Base-by-base conservation (phyloP, 2,888 invertebrate species). In the Drosophila prolongata region DNA sequence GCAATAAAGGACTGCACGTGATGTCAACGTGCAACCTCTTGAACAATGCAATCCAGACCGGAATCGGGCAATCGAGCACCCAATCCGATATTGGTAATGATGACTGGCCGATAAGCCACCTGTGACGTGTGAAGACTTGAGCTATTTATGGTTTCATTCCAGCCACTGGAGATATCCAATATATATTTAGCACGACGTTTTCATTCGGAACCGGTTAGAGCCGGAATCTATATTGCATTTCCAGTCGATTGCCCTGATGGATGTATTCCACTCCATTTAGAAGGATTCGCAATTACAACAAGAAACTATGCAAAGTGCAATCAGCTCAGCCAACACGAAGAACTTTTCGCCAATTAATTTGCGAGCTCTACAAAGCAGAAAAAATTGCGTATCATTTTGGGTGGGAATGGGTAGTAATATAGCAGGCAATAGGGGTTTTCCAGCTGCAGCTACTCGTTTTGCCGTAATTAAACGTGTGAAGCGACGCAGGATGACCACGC, bases 391-490 rank as follows among this genome's bases (percentile, higher is more conserved):
- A 64, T 64, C 64, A 47, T 54, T n/a, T 34, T 13, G 46, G 38
- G 8, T 24, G 13, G 34, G 0, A 53, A 14, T 56, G 47, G 47
- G 27, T 30, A 14, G 56, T 37, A 14, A 44, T 55, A 37, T 24
- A 35, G 40, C 19, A 10, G 24, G 24, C 10, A 8, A 43, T 37
- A 6, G 35, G 19, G 24, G 14, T 11, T 16, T 38, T 65, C 56
- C 72, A 76, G 57, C 64, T 60, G 64, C 67, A 76, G 35, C 59
- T 55, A 37, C 56, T 49, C 59, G 40, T 40, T 54, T 57, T 24
- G 52, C 43, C 72, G 67, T 59, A 83, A 83, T 81, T 81, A 79
- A 83, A 80, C 56, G 57, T 67, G 58, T 49, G 37, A 71, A 73
- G 30, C 35, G 55, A 47, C 52, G 42, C 42, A 49, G 53, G 13